phyloP scores from a whole-genome alignment of 1,140 invertebrate species.

The Scaptomyza hsui region DNA sequence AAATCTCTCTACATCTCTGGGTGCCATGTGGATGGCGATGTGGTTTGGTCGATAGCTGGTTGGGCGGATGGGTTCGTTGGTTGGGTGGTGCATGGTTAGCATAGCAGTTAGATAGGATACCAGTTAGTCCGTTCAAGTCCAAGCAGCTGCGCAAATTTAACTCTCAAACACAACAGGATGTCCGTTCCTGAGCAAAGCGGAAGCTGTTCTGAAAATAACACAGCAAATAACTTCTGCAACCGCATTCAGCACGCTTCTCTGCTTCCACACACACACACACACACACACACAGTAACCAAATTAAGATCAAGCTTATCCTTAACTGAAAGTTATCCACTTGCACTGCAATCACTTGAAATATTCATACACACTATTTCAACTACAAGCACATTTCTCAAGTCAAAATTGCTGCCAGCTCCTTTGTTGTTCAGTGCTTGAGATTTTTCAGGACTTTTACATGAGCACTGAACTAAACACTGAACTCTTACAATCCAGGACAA shows the following conservation, averaged over 20 bases:
- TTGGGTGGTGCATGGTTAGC: background rate
- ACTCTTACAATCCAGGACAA: too few relatives aligned
- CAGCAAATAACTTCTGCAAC: conserved; percentile 81
- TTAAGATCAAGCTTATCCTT: conserved; percentile 22
- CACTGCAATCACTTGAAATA: background rate
- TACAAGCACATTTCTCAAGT: conserved; percentile 1
- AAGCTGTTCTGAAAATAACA: conserved; percentile 82
- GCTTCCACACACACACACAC: background rate
- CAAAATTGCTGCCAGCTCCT: too few relatives aligned
- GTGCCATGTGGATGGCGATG: conserved; percentile 5
- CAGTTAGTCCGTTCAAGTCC: conserved; percentile 23
- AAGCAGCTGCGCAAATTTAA: conserved; percentile 75
- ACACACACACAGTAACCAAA: conserved; percentile 18
- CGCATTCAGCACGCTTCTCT: conserved; percentile 66
- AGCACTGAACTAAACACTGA: too few relatives aligned
- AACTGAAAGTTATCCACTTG: conserved; percentile 2
- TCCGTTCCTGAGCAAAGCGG: conserved; percentile 71
- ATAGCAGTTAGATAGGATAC: conserved; percentile 5
- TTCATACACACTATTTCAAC: background rate
- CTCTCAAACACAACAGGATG: conserved; percentile 61
- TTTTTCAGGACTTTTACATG: background rate
- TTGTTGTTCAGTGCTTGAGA: background rate
- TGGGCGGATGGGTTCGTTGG: background rate
- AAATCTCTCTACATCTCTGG: background rate
- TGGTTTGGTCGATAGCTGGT: background rate